phyloP scores from a whole-genome alignment of 2,113 vertebrate genomes.

The Girardinichthys multiradiatus region DNA sequence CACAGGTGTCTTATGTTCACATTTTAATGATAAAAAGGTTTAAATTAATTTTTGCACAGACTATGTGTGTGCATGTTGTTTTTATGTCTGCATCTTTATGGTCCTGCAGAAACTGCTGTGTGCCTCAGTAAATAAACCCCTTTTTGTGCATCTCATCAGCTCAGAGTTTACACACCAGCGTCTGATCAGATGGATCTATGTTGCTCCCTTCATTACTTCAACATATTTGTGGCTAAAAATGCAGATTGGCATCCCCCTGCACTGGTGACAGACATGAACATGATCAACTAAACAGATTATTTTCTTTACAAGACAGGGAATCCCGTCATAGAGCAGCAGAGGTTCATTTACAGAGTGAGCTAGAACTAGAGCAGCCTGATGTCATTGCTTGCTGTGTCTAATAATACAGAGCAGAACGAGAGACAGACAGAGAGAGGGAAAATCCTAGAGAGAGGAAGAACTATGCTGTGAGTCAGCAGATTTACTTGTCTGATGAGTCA shows the following conservation, averaged over 20 bases:
- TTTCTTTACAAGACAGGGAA: conserved; percentile 2
- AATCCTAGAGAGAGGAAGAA: not conserved
- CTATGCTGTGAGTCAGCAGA: not conserved
- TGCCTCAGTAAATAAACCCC: not conserved
- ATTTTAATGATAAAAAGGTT: too few relatives aligned
- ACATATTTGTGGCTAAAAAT: not conserved
- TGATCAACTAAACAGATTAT: conserved; percentile 1
- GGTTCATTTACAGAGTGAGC: not conserved
- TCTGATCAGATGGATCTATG: conserved; percentile 2
- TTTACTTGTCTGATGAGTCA: too few relatives aligned
- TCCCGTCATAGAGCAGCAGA: not conserved
- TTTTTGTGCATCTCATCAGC: not conserved
- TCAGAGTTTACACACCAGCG: not conserved
- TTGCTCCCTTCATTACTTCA: not conserved
- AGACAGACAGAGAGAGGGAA: not conserved
- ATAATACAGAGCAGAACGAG: too few relatives aligned
- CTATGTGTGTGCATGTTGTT: not conserved
- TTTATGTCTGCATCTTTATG: not conserved
- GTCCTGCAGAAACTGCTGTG: not conserved
- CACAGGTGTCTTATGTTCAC: too few relatives aligned
- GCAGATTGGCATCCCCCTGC: not conserved
- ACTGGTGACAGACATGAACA: not conserved
- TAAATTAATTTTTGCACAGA: too few relatives aligned
- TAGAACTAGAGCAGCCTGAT: too few relatives aligned
- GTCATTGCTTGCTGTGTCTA: too few relatives aligned